Percentiles rank a stretch among this genome's conserved stretches.
phyloP scores from a whole-genome alignment of 2,888 invertebrate genomes.

The Volucella zonaria region DNA sequence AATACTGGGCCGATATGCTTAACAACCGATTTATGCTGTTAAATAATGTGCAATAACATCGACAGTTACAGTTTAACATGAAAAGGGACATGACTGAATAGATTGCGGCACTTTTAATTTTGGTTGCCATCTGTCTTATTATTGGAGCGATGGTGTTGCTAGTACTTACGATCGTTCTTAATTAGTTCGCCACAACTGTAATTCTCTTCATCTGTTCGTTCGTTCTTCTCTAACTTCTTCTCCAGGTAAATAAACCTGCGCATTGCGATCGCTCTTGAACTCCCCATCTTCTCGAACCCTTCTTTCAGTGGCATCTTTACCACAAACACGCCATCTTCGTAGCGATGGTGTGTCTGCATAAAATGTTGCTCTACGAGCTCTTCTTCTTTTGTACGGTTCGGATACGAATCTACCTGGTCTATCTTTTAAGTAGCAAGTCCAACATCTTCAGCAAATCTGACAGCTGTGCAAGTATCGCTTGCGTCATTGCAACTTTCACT shows the following conservation, averaged over 20 bases:
- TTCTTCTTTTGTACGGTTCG: slow-evolving; percentile 27
- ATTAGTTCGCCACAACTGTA: too few relatives aligned
- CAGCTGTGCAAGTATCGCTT: background rate
- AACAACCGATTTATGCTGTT: too few relatives aligned
- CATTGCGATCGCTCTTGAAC: background rate
- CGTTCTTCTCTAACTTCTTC: slow-evolving; percentile 1
- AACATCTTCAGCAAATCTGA: background rate
- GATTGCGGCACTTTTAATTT: too few relatives aligned
- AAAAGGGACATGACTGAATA: too few relatives aligned
- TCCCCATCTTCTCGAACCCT: background rate
- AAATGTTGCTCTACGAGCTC: slow-evolving; percentile 28
- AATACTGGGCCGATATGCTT: too few relatives aligned
- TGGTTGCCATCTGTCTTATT: too few relatives aligned
- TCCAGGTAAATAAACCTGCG: slow-evolving; percentile 14
- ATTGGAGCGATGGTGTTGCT: too few relatives aligned
- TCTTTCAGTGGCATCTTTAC: slow-evolving; percentile 16
- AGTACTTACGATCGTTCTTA: too few relatives aligned
- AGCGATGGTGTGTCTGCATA: background rate
- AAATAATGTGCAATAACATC: too few relatives aligned
- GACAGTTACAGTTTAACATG: too few relatives aligned
- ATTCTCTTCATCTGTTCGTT: slow-evolving; percentile 1
- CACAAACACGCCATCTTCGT: background rate
- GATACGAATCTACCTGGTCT: slow-evolving; percentile 6
- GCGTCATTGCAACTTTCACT: background rate
- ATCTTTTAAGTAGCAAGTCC: slow-evolving; percentile 2